phyloP scores from a whole-genome alignment of 2,797 vertebrate species.

The Chelmon rostratus region DNA sequence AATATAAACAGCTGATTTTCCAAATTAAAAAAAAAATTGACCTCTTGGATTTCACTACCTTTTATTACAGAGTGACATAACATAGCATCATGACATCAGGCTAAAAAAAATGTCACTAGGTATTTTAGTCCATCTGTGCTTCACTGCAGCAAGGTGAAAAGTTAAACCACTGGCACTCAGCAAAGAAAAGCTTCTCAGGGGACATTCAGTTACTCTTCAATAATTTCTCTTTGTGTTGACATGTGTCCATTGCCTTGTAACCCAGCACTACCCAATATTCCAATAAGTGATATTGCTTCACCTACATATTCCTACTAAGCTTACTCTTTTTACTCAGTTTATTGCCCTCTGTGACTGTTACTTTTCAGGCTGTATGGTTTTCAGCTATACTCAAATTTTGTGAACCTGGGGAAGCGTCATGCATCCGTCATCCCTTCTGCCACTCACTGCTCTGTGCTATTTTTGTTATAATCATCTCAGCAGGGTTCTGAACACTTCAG shows the following conservation, averaged over 20 bases:
- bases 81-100: no score
- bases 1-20: background rate
- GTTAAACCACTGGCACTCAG: background rate
- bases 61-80: background rate
- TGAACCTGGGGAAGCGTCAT: conserved; percentile 43
- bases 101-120: background rate
- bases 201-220: background rate
- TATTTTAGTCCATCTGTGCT: background rate
- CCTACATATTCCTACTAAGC: conserved; percentile 11
- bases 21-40: background rate
- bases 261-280: conserved; percentile 2
- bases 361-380: conserved; percentile 47
- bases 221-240: conserved; percentile 1
- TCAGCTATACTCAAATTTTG: conserved; percentile 46
- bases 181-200: background rate
- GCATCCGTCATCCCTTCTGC: conserved; percentile 44
- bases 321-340: conserved; percentile 25
- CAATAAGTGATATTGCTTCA: conserved; percentile 5
- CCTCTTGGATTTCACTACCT: background rate
- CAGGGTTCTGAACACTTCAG: conserved; percentile 61
- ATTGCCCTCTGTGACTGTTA: conserved; percentile 39
- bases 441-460: conserved; percentile 41
- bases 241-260: conserved; percentile 6
- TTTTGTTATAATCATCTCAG: conserved; percentile 58
- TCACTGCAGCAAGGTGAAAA: background rate